These are phyloP conservation scores for Blastomussa wellsi DNA, from an alignment of 92 coral and sea anemone species.

Conservation along the genomic window DNA sequence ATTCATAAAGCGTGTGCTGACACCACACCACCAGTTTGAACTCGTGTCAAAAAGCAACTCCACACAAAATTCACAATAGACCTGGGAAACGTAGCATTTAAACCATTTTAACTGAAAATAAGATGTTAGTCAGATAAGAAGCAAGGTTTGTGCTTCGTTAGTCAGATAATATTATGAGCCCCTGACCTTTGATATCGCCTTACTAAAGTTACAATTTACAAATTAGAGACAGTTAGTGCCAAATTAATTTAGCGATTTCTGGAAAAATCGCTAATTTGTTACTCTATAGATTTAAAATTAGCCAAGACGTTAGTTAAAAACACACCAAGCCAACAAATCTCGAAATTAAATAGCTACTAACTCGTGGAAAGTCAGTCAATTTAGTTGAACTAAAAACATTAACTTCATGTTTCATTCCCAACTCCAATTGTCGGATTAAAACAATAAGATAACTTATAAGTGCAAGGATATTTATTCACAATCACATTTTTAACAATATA, in stretches of 20 bases:
- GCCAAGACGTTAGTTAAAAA: not conserved
- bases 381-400: not conserved
- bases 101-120: conserved; percentile 1
- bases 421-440: not conserved
- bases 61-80: conserved; percentile 15
- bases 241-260: not conserved
- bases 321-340: not conserved
- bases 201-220: not conserved
- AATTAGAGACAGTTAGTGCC: too few relatives aligned
- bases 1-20: conserved; percentile 44
- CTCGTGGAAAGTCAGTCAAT: not conserved
- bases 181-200: not conserved
- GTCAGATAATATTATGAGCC: not conserved
- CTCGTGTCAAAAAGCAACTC: conserved; percentile 11
- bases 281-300: not conserved
- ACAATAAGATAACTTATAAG: not conserved
- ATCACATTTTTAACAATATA: not conserved
- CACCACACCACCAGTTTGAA: conserved; percentile 12
- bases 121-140: not conserved
- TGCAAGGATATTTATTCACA: not conserved
- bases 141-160: not conserved
- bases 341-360: not conserved
- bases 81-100: not conserved
- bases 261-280: not conserved
- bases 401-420: not conserved